Conservation (phyloP, 1,140 invertebrate genomes). For the Achroia grisella region DNA sequence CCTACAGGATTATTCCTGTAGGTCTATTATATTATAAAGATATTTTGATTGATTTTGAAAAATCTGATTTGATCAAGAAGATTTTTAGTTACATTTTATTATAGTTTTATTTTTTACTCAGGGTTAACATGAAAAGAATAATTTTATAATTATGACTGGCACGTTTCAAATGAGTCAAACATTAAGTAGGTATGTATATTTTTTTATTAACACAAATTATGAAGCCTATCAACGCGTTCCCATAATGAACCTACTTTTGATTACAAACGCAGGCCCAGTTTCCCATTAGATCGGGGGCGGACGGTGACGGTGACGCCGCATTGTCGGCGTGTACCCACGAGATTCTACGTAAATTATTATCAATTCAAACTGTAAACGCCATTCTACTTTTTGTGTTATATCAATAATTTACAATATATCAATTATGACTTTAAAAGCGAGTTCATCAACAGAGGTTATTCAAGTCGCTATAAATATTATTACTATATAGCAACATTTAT, state of each 20-base stretch:
- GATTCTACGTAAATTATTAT: neutral
- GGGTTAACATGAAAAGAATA: too few relatives aligned
- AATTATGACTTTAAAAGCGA: too few relatives aligned
- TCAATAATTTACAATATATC: too few relatives aligned
- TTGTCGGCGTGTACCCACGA: neutral
- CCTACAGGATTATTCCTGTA: too few relatives aligned
- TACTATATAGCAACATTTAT: too few relatives aligned
- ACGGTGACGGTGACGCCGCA: neutral
- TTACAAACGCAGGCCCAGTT: neutral
- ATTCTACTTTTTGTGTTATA: neutral
- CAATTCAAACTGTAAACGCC: neutral
- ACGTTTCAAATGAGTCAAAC: neutral
- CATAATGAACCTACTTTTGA: conserved; percentile 27
- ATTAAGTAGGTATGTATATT: conserved; percentile 1
- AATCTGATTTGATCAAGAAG: too few relatives aligned
- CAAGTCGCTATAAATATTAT: too few relatives aligned
- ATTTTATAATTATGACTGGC: neutral
- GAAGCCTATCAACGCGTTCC: conserved; percentile 12
- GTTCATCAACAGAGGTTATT: too few relatives aligned
- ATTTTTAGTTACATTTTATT: too few relatives aligned
- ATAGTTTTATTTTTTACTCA: too few relatives aligned
- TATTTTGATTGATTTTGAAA: too few relatives aligned
- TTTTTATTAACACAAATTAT: conserved; percentile 9
- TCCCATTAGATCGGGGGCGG: neutral
- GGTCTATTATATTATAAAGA: too few relatives aligned